Evolutionary conservation across 2,888 invertebrate genomes (phyloP).

Genomic region (Campoplex capitator): DNA sequence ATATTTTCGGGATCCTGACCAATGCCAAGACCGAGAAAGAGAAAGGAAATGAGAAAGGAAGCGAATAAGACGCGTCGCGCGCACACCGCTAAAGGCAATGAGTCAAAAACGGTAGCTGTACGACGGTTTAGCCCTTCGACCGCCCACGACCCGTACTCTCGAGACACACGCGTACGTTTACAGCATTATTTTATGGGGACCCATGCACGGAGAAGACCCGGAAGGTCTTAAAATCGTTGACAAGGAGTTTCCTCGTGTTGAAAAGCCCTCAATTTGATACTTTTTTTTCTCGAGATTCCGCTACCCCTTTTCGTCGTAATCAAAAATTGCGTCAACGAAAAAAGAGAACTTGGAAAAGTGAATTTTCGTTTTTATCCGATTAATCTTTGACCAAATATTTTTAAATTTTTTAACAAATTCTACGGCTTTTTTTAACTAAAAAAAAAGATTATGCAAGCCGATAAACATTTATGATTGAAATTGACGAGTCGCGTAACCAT

Average conservation of each 20-base stretch:
- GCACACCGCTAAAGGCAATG: constrained; percentile 61
- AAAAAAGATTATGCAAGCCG: too few relatives aligned
- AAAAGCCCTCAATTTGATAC: constrained; percentile 8
- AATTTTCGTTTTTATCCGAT: too few relatives aligned
- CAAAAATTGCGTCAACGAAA: too few relatives aligned
- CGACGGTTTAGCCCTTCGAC: constrained; percentile 35
- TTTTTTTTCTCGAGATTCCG: too few relatives aligned
- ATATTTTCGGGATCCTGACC: constrained; percentile 49
- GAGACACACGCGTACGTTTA: constrained; percentile 12
- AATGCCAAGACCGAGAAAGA: constrained; percentile 36
- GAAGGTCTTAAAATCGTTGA: background rate
- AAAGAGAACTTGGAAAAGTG: too few relatives aligned
- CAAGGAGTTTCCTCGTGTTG: constrained; percentile 23
- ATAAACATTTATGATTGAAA: too few relatives aligned
- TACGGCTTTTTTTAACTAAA: too few relatives aligned
- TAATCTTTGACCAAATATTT: too few relatives aligned
- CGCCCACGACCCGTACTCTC: constrained; percentile 60
- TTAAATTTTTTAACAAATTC: too few relatives aligned
- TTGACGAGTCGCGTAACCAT: too few relatives aligned
- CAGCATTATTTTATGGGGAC: background rate
- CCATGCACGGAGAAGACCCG: background rate
- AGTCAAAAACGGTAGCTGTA: constrained; percentile 66
- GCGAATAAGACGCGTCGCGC: constrained; percentile 15
- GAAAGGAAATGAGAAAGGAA: constrained; percentile 53
- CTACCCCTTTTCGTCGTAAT: too few relatives aligned